These are phyloP conservation scores for Melanotus villosus DNA, from an alignment of 2,888 invertebrate species.

Conservation along the genomic window DNA sequence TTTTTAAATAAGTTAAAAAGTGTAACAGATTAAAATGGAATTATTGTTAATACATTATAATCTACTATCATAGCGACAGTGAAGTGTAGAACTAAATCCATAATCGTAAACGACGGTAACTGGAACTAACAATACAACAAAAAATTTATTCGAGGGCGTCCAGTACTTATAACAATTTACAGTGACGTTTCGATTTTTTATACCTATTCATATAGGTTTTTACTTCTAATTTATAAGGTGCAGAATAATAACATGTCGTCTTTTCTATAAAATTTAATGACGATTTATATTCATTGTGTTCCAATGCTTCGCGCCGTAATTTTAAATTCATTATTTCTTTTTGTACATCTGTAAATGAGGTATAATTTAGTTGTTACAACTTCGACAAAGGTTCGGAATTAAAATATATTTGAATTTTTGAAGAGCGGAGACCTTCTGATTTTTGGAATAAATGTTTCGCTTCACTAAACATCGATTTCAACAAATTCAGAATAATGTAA, in stretches of 20 bases:
- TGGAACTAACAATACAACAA: slow-evolving; percentile 6
- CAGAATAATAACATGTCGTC: slow-evolving; percentile 27
- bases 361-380: slow-evolving; percentile 19
- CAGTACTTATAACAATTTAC: slow-evolving; percentile 13
- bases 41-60: too few species aligned
- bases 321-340: slow-evolving; percentile 19
- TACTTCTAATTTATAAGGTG: slow-evolving; percentile 24
- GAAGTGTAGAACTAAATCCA: too few species aligned
- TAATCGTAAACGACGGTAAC: slow-evolving; percentile 2
- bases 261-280: slow-evolving; percentile 23
- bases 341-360: slow-evolving; percentile 5
- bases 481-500: too few species aligned
- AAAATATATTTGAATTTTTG: not conserved
- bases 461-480: too few species aligned
- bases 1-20: too few species aligned
- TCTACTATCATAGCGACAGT: too few species aligned
- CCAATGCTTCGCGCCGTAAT: slow-evolving; percentile 1
- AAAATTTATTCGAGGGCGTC: slow-evolving; percentile 12
- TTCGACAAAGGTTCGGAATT: not conserved
- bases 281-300: slow-evolving; percentile 24
- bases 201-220: slow-evolving; percentile 14
- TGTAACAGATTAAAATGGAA: too few species aligned
- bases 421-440: too few species aligned
- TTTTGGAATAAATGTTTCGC: too few species aligned
- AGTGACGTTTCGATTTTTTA: slow-evolving; percentile 22